These are phyloP conservation scores for Dysdera silvatica DNA, from an alignment of 1,140 invertebrate genomes.

Conservation along the genomic window DNA sequence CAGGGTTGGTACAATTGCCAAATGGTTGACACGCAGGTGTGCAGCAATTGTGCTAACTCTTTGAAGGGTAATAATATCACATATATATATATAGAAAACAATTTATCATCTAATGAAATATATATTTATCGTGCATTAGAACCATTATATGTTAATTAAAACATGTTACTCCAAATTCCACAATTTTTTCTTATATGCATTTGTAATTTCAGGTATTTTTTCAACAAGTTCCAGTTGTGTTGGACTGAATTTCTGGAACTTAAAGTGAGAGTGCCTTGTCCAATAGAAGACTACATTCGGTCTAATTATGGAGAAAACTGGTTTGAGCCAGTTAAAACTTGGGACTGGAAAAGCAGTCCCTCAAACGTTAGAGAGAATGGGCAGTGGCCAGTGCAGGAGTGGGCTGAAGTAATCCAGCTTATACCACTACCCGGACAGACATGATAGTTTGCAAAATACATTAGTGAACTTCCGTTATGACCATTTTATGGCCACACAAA, in stretches of 20 bases:
- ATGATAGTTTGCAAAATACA: background rate
- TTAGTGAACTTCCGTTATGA: no score
- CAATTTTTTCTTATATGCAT: background rate
- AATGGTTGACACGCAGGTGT: no score
- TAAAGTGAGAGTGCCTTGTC: slow-evolving; percentile 52
- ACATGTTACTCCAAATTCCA: no score
- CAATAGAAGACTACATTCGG: slow-evolving; percentile 49
- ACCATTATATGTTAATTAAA: no score
- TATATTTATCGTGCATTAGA: no score
- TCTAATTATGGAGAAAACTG: slow-evolving; percentile 55
- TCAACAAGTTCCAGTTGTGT: slow-evolving; percentile 52
- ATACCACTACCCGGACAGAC: slow-evolving; percentile 35
- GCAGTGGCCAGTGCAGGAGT: slow-evolving; percentile 48
- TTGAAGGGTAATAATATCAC: no score
- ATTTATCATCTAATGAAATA: no score
- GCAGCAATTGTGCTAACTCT: no score
- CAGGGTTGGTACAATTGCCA: no score
- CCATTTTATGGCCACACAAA: no score
- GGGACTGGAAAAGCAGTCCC: slow-evolving; percentile 56
- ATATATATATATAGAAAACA: no score
- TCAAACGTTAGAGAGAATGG: slow-evolving; percentile 52
- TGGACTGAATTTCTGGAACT: slow-evolving; percentile 53
- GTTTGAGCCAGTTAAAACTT: slow-evolving; percentile 48
- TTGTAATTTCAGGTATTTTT: slow-evolving; percentile 48
- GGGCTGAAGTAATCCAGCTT: slow-evolving; percentile 50